Percentiles rank a stretch among this genome's conserved stretches.
Conservation (phyloP, 2,113 vertebrate species). For the Pelecanus crispus region DNA sequence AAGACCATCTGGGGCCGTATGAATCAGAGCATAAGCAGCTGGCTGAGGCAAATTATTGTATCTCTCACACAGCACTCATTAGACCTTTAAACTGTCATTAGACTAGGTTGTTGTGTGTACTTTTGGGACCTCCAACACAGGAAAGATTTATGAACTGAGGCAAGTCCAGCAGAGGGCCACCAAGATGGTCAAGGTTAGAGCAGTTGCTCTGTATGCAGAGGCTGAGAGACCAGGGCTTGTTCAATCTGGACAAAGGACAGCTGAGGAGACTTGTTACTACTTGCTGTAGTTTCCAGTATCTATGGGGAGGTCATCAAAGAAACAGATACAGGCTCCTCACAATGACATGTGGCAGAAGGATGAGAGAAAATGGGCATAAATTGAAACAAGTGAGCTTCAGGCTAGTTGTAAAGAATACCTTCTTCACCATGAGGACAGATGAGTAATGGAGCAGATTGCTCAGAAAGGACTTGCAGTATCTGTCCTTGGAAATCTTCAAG, state of each 20-base stretch:
- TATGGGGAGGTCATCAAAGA: not conserved
- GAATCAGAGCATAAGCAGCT: not conserved
- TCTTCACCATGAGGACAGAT: not conserved
- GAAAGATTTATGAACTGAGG: not conserved
- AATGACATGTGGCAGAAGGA: not conserved
- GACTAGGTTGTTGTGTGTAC: not conserved
- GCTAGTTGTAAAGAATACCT: not conserved
- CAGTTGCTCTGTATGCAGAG: not conserved
- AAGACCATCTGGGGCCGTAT: not conserved
- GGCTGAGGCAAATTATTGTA: not conserved
- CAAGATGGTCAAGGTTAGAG: not conserved
- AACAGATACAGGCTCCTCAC: not conserved
- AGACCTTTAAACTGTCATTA: not conserved
- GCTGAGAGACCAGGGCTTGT: not conserved
- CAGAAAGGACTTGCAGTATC: not conserved
- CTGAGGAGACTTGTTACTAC: not conserved
- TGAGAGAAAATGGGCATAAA: not conserved
- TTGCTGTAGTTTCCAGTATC: not conserved
- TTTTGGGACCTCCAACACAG: not conserved
- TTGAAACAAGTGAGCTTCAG: not conserved
- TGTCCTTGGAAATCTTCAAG: not conserved
- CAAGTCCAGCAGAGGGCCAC: not conserved
- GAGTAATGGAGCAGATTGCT: not conserved
- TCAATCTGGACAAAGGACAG: not conserved
- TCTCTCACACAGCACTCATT: not conserved